Conservation (phyloP, 2,888 invertebrate genomes). For the Lithophane semibrunnea region DNA sequence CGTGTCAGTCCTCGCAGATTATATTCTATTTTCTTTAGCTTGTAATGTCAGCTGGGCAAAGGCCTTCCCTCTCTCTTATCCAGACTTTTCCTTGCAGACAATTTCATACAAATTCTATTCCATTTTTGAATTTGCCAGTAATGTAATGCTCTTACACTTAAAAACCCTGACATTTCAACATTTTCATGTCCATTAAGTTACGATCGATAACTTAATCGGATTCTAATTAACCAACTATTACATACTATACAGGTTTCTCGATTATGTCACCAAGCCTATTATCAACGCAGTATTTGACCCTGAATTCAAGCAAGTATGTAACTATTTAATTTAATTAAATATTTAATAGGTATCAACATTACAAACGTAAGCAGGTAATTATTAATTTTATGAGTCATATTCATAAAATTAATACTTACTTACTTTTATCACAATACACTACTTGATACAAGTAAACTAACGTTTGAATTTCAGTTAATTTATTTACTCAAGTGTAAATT, state of each 20-base stretch:
- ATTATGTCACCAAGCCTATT: conserved; percentile 47
- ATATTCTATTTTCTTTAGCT: no score
- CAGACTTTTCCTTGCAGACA: no score
- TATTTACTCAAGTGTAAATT: conserved; percentile 51
- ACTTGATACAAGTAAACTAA: not conserved
- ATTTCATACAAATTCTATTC: no score
- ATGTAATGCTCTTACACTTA: not conserved
- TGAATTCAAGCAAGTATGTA: conserved; percentile 23
- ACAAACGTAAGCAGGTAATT: not conserved
- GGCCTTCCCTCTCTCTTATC: no score
- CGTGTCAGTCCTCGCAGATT: no score
- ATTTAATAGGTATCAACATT: not conserved
- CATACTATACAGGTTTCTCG: conserved; percentile 15
- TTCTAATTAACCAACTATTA: not conserved
- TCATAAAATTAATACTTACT: not conserved
- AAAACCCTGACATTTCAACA: not conserved
- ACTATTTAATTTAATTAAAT: not conserved
- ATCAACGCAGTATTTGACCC: conserved; percentile 37
- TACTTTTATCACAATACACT: not conserved
- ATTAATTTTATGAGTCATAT: conserved; percentile 31
- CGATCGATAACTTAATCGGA: conserved; percentile 26
- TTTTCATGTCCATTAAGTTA: conserved; percentile 11
- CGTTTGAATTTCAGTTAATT: not conserved
- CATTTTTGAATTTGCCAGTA: no score
- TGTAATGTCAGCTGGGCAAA: no score